Evolutionary conservation across 2,113 vertebrate species (phyloP).

Genomic region (Corynorhinus townsendii): DNA sequence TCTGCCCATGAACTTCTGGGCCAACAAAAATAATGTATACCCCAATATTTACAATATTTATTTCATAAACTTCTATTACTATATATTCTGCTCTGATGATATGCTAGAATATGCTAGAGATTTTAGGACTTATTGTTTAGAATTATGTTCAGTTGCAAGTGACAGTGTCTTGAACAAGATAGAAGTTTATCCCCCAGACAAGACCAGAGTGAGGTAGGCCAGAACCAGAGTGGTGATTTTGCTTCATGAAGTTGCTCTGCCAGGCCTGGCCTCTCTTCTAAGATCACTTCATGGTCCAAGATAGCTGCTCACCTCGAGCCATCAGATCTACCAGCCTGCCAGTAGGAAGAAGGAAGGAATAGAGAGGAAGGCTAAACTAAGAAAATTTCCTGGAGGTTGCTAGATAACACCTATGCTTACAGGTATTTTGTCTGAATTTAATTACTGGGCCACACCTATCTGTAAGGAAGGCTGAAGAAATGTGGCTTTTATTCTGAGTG

Average conservation of each 20-base stretch:
- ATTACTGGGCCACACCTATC: neutral
- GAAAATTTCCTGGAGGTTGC: neutral
- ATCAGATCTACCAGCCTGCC: neutral
- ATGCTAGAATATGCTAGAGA: neutral
- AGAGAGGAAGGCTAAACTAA: slow-evolving; percentile 9
- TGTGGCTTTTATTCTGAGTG: neutral
- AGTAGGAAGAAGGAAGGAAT: neutral
- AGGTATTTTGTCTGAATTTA: slow-evolving; percentile 2
- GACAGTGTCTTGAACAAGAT: neutral
- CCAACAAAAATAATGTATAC: neutral
- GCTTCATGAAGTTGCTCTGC: neutral
- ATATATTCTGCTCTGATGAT: neutral
- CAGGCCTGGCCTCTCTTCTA: neutral
- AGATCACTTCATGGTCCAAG: neutral
- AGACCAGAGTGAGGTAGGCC: neutral
- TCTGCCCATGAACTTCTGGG: neutral
- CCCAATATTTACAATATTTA: neutral
- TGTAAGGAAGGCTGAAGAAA: neutral
- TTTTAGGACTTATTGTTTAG: neutral
- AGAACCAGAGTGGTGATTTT: neutral
- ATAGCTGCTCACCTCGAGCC: neutral
- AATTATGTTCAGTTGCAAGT: neutral
- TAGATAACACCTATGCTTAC: neutral
- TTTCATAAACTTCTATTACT: neutral
- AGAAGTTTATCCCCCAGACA: neutral